Evolutionary conservation across 2,888 invertebrate genomes (phyloP), one percentile per base, ranked within the genome.

Genomic region (Tinea semifulvella): DNA sequence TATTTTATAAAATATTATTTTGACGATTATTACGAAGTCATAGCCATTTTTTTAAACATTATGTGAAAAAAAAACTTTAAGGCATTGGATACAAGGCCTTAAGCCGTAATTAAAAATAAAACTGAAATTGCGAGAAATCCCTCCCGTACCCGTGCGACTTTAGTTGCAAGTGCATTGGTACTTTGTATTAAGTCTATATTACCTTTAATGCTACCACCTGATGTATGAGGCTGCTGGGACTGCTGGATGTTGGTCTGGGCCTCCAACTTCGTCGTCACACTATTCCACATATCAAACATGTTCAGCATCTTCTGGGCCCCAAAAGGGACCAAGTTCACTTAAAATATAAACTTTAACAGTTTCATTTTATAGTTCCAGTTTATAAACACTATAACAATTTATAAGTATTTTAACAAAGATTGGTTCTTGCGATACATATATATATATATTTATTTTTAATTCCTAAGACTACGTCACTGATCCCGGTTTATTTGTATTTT

Each of bases 201-300:
- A 90, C 90, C 90, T 90, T 90, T 90, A 77, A 90, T 90, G 68
- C 89, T 90, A 80, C 90, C 90, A 75, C 89, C 89, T 68, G 89
- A 89, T 47, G 89, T 90, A 75, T 90, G 90, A 49, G 89, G 89
- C 65, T 89, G 89, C 66, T 89, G 90, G 54, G 73, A 82, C 56
- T 83, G 83, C 62, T 86, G 86, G 50, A 84, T 76, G 63, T 85
- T 85, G 61, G 81, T 85, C 67, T 88, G 85, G 53, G 82, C 75
- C 70, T 89, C 89, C 84, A 89, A 68, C 80, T 89, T 89, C 56
- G 87, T 86, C 77, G 84, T 87, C 65, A 90, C 89, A 67, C 87
- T 87, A 82, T 87, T 89, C 90, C 90, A 90, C 89, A 90, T 90
- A 77, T 90, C 90, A 77, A 89, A 90, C 90, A 90, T 90, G 69